Base-by-base conservation (phyloP, 2,113 vertebrate species). In the Guaruba guarouba region DNA sequence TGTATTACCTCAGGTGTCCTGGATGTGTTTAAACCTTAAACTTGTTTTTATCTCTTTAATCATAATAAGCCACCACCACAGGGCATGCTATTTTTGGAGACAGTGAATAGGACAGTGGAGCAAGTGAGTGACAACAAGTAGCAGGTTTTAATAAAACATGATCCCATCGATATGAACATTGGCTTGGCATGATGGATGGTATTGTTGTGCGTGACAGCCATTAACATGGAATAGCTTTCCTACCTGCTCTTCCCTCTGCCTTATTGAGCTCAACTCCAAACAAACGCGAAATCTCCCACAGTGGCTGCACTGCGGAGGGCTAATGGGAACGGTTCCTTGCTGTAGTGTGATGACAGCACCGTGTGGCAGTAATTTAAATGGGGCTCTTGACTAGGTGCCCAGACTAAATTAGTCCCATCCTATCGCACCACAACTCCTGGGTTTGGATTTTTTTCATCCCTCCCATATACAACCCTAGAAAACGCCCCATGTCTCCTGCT, bases 41-140 rank as follows among this genome's bases (percentile, higher is more conserved):
- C 91, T 97, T 98, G 98, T 98, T 98, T 98, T 97, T 98, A 97
- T 97, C 97, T 97, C 91, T 97, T 97, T 97, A 96, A 98, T 97
- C 97, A 92, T 69, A 98, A 97, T 97, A 96, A 97, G 87, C 87
- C 83, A 96, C 70, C 16, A 97, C 96, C 94, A 95, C 64, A 33
- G 97, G 97, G 92, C 87, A 94, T 92, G 92, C 97, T 98, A 97
- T 98, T 98, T 98, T 96, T 95, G 96, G 98, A 97, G 93, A 80
- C 82, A 81, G 93, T 7, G 88, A 92, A 94, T 3, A 95, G 96
- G 96, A 93, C 93, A 85, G 95, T 57, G 66, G 89, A 97, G 94
- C 93, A 94, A 88, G 88, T 91, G 94, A 95, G 89, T 97, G 97
- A 97, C 97, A 97, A 96, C 93, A 97, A 97, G 95, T 91, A 97